Evolutionary conservation across 64 coral and sea anemone genomes (phyloP).

Genomic region (Actinia equina): DNA sequence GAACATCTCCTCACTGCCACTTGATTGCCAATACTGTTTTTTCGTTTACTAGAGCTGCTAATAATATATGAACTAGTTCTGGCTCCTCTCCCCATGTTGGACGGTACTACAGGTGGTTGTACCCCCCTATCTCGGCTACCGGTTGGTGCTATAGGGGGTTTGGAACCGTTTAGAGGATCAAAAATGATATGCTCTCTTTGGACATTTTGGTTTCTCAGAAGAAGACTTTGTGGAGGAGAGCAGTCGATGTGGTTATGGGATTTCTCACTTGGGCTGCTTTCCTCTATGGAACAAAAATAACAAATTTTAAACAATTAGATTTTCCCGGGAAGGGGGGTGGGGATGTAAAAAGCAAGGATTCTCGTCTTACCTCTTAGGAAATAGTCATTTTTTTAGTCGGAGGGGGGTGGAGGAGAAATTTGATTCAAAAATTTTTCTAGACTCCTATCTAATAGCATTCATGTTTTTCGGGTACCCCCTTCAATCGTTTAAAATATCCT

Average conservation of each 20-base stretch:
- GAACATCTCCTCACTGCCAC: not conserved
- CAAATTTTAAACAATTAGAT: not conserved
- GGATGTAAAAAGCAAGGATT: too few species aligned
- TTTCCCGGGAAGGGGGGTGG: too few species aligned
- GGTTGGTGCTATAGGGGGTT: not conserved
- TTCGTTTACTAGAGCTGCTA: not conserved
- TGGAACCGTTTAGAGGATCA: not conserved
- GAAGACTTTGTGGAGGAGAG: not conserved
- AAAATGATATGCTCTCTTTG: not conserved
- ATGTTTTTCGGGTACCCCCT: not conserved
- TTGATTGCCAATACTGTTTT: not conserved
- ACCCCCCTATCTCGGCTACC: not conserved
- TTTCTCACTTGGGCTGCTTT: slow-evolving; percentile 22
- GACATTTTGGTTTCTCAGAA: not conserved
- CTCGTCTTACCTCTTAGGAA: too few species aligned
- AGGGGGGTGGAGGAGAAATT: too few species aligned
- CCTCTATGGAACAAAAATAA: not conserved
- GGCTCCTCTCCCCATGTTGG: not conserved
- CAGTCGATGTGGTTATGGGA: not conserved
- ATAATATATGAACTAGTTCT: not conserved
- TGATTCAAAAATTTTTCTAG: too few species aligned
- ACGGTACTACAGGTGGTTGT: not conserved
- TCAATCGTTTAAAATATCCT: too few species aligned
- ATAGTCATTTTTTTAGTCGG: too few species aligned
- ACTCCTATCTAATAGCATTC: too few species aligned